phyloP scores from a whole-genome alignment of 2,113 vertebrate species.

The Dasyprocta punctata region DNA sequence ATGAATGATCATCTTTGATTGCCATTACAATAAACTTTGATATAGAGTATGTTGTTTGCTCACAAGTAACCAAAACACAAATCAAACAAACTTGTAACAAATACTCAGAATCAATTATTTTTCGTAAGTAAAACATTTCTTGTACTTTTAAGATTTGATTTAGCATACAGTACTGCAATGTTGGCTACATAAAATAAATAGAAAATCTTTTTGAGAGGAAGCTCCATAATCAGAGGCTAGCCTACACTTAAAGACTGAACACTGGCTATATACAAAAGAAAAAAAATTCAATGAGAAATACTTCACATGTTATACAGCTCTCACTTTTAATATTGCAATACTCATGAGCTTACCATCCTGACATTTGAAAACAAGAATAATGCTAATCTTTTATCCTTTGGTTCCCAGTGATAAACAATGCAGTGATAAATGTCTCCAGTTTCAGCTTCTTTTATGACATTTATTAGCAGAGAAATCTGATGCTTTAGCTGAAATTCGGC shows the following conservation, averaged over 20 bases:
- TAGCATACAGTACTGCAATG: conserved; percentile 68
- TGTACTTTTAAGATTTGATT: conserved; percentile 62
- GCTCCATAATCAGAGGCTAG: conserved; percentile 82
- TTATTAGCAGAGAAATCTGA: conserved; percentile 73
- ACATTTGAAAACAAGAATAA: conserved; percentile 73
- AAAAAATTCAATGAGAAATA: conserved; percentile 75
- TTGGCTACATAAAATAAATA: conserved; percentile 71
- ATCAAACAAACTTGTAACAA: conserved; percentile 56
- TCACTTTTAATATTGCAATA: conserved; percentile 67
- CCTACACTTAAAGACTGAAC: conserved; percentile 78
- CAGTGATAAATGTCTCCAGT: conserved; percentile 51
- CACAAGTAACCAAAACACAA: conserved; percentile 48
- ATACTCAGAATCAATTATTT: conserved; percentile 56
- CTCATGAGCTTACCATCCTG: conserved; percentile 80
- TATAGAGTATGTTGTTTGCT: conserved; percentile 1
- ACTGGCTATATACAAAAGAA: conserved; percentile 78
- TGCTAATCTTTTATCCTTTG: conserved; percentile 74
- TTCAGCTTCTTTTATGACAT: conserved; percentile 67
- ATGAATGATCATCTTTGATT: conserved; percentile 60
- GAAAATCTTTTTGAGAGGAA: conserved; percentile 74
- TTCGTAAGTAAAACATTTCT: conserved; percentile 53
- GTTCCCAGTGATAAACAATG: conserved; percentile 77
- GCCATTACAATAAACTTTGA: conserved; percentile 60
- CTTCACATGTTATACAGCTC: conserved; percentile 48
- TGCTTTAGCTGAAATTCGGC: conserved; percentile 89